Base-by-base conservation (phyloP, 2,888 invertebrate species). In the Drosophila longiperda region DNA sequence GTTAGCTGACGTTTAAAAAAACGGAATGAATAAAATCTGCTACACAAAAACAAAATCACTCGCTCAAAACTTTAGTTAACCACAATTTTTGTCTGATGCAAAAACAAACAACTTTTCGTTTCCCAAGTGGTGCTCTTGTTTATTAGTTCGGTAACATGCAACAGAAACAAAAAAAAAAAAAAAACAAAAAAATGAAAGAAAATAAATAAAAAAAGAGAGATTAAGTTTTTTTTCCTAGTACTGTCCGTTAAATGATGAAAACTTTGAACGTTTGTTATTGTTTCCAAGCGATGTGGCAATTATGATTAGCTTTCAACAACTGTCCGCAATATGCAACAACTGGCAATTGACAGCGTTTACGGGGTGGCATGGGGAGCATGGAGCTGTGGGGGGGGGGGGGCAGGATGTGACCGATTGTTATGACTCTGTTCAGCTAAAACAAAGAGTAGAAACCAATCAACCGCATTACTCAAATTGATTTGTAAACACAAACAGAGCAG, bases 391-490 rank as follows among this genome's bases (percentile, higher is more conserved):
- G 1, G 32, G 15, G 8, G 20, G 20, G 12, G 12, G 11, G 26
- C 72, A 63, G 63, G 72, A 45, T 40, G 34, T 45, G 50, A 32
- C 40, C 53, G 58, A 48, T 53, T 58, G 7, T 48, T 58, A 3
- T 73, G 36, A n/a, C 55, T 55, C 65, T 26, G 33, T 20, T 40
- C n/a, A 64, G 42, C 34, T 34, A 50, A 57, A 70, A 70, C 60
- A 74, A 75, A 66, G 45, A 45, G 55, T 59, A 53, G 55, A 71
- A 58, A 36, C 55, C 77, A 84, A 87, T 79, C 82, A 52, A 45
- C 17, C 75, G 71, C 83, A 87, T 87, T 82, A 89, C 72, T 60
- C 86, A 82, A 89, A 85, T 89, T 85, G 89, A 85, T 87, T 85
- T 82, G 75, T 87, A 89, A 85, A 85, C 85, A 79, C 15, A 75